A percentile compares a stretch with the other conserved stretches of the same genome.
Evolutionary conservation across 2,797 vertebrate genomes (phyloP).

Genomic region (Protonibea diacanthus): DNA sequence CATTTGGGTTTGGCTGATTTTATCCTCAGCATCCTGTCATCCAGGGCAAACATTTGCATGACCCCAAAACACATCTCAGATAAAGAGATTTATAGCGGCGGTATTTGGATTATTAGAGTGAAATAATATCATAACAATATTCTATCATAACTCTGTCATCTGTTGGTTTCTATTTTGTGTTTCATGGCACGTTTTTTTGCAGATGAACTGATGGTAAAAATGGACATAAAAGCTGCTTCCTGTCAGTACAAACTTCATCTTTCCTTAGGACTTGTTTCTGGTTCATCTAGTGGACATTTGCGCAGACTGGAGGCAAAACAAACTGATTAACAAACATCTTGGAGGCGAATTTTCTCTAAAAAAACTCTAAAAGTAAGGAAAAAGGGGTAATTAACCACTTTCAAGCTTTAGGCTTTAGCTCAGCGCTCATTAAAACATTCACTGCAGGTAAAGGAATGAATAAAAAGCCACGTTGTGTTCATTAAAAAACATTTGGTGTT

Average conservation of each 20-base stretch:
- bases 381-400: not conserved
- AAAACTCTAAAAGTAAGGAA: not conserved
- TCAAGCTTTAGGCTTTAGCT: not conserved
- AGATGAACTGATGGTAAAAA: not conserved
- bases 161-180: not conserved
- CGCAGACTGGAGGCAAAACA: not conserved
- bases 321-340: constrained; percentile 26
- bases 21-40: constrained; percentile 18
- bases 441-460: constrained; percentile 1
- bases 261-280: constrained; percentile 23
- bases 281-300: constrained; percentile 4
- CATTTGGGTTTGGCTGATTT: constrained; percentile 66
- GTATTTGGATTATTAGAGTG: not conserved
- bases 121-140: not conserved
- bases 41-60: constrained; percentile 17
- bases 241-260: not conserved
- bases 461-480: not conserved
- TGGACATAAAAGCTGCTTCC: constrained; percentile 1
- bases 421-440: constrained; percentile 16
- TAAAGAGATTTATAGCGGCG: constrained; percentile 16
- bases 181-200: not conserved
- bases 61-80: constrained; percentile 1
- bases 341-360: not conserved
- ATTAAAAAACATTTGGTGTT: not conserved
- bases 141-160: not conserved